These are phyloP conservation scores for Caenorhabditis inopinata DNA, from an alignment of 1,140 invertebrate genomes.

Conservation along the genomic window DNA sequence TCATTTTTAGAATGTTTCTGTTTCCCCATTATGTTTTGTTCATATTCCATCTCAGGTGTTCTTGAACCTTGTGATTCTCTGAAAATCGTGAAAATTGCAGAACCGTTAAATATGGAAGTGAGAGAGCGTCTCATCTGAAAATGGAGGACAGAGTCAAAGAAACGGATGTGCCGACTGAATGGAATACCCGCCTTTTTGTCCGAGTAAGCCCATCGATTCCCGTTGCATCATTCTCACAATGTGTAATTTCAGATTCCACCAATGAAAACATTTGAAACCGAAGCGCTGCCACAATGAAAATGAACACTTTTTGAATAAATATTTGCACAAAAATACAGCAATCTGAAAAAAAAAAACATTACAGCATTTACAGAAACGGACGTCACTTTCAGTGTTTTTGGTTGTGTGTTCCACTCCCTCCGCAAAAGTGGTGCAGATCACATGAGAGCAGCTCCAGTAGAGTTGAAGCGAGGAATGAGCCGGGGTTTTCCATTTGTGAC, in stretches of 20 bases:
- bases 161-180: background rate
- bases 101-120: background rate
- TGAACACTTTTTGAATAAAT: no score
- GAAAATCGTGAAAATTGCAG: background rate
- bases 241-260: background rate
- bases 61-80: no score
- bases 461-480: conserved; percentile 16
- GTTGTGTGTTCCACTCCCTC: no score
- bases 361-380: no score
- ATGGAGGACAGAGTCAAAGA: background rate
- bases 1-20: no score
- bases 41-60: no score
- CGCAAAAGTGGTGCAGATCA: background rate
- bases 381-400: no score
- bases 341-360: no score
- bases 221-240: no score
- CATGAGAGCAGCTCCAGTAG: background rate
- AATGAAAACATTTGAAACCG: background rate
- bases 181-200: conserved; percentile 11
- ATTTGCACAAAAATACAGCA: no score
- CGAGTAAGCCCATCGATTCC: no score
- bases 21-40: no score
- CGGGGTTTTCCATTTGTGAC: background rate
- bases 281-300: background rate
- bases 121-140: background rate